Percentiles rank a stretch among this genome's conserved stretches.
Conservation (phyloP, 2,888 invertebrate species). For the Plagodis pulveraria region DNA sequence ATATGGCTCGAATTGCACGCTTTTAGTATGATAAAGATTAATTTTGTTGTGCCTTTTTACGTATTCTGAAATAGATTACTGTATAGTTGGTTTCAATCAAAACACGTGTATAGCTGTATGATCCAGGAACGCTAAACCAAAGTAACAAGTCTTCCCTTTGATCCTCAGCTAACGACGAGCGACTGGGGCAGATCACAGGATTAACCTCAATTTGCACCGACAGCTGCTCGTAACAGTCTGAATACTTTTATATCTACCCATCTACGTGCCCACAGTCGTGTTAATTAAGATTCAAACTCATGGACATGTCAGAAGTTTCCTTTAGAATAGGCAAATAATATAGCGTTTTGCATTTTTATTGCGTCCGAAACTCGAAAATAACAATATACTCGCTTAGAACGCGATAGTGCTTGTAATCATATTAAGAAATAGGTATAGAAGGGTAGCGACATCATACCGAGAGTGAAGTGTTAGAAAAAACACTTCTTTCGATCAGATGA, state of each 20-base stretch:
- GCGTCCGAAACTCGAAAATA: neutral
- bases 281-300: conserved; percentile 12
- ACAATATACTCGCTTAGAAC: too few relatives aligned
- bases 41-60: too few relatives aligned
- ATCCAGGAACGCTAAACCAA: neutral
- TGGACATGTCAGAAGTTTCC: conserved; percentile 7
- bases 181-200: conserved; percentile 27
- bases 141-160: conserved; percentile 23
- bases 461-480: too few relatives aligned
- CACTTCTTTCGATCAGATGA: too few relatives aligned
- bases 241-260: conserved; percentile 17
- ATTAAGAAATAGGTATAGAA: too few relatives aligned
- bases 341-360: conserved; percentile 6
- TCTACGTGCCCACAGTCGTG: conserved; percentile 9
- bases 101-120: too few relatives aligned
- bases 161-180: conserved; percentile 24
- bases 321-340: conserved; percentile 1
- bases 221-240: conserved; percentile 22
- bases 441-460: too few relatives aligned
- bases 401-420: too few relatives aligned
- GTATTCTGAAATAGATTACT: too few relatives aligned
- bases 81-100: too few relatives aligned
- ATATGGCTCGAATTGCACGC: too few relatives aligned
- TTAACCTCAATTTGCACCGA: conserved; percentile 26
- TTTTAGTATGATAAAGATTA: too few relatives aligned